phyloP scores from a whole-genome alignment of 2,888 invertebrate genomes.

The Mesochorus sp. region DNA sequence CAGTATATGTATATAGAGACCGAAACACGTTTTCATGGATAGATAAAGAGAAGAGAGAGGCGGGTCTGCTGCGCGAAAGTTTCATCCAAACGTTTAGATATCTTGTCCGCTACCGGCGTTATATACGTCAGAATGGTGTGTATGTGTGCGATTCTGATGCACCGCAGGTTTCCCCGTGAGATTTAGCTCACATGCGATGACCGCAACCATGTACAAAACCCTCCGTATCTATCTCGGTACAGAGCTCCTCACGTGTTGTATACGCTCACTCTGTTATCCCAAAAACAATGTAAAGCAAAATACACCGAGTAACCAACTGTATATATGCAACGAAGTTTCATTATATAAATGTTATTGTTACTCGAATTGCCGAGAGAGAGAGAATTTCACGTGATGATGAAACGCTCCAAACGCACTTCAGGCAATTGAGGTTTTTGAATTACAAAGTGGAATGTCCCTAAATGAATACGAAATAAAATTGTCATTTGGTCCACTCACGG shows the following conservation, averaged over 20 bases:
- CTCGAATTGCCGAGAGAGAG: too few relatives aligned
- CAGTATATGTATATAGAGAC: neutral
- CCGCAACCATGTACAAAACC: slow-evolving; percentile 26
- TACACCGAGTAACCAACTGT: neutral
- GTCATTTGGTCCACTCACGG: too few relatives aligned
- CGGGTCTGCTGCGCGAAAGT: neutral
- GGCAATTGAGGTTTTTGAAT: too few relatives aligned
- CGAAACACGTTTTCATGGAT: neutral
- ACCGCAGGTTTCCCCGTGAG: slow-evolving; percentile 37
- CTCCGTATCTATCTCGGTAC: slow-evolving; percentile 2
- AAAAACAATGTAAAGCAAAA: neutral
- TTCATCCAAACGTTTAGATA: slow-evolving; percentile 4
- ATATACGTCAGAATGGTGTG: neutral
- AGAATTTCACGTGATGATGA: too few relatives aligned
- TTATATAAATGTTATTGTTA: too few relatives aligned
- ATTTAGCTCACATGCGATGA: slow-evolving; percentile 33
- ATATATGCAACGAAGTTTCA: too few relatives aligned
- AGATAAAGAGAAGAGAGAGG: neutral
- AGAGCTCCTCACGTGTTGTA: neutral
- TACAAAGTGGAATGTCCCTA: too few relatives aligned
- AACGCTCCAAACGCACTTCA: too few relatives aligned
- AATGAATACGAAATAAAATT: too few relatives aligned
- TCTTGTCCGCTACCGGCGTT: slow-evolving; percentile 13
- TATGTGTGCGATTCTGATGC: slow-evolving; percentile 14
- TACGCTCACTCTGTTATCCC: neutral